Base-by-base conservation (phyloP, 2,888 invertebrate species). In the Rhingia rostrata region DNA sequence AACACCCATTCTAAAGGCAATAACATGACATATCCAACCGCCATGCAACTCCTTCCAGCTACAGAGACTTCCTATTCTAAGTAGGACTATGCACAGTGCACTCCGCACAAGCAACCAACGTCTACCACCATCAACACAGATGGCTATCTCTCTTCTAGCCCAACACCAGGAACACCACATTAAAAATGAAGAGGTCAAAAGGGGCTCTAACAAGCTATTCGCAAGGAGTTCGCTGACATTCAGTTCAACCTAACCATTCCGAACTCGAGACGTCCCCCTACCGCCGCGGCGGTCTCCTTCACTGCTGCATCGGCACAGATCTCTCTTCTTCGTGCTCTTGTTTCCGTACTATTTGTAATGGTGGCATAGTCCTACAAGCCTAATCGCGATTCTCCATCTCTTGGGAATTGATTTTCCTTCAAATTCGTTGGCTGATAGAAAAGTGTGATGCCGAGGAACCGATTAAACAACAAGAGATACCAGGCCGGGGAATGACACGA, bases 141-240 rank as follows among this genome's bases (percentile, higher is more conserved):
- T 83, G 45, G 63, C 78, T 78, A 83, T 83, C 77, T 41, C 10
- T 32, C 61, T 39, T 69, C 53, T 37, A 78, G 78, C 72, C 43
- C 72, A 67, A 83, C 82, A 82, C 70, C 77, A 77, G 72, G 35
- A 78, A 78, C 82, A 83, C 49, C 41, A 43, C 66, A 78, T 78
- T 83, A 67, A 83, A 78, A 78, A 83, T 83, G 78, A 83, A 83
- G 83, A 83, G 83, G 83, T 83, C 83, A 83, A 51, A 37, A 69
- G 78, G 78, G 78, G 63, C 22, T 64, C 69, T 22, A 78, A 83
- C 78, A 78, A 58, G 77, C 70, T 66, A 60, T 63, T 64, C 58
- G 53, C 61, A 60, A 32, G 43, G 54, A 72, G 63, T 78, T 78
- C 78, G 72, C 78, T 83, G 83, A 78, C 83, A 83, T 83, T 83